phyloP scores from a whole-genome alignment of 2,113 vertebrate genomes.

The Stomatorhinus ivindoensis region DNA sequence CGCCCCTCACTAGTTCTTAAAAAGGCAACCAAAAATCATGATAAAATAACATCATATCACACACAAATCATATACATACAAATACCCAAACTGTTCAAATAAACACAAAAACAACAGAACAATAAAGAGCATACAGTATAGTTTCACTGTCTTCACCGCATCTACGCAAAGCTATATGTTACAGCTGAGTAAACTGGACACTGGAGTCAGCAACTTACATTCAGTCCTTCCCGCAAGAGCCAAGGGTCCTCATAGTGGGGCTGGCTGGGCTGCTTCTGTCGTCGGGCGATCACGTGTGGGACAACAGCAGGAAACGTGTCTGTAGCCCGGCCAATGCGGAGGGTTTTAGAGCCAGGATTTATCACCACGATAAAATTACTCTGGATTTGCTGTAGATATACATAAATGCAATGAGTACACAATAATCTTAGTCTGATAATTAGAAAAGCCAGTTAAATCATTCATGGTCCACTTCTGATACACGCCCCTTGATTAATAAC shows the following conservation, averaged over 20 bases:
- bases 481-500: background rate
- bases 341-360: conserved; percentile 79
- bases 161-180: background rate
- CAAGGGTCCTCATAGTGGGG: conserved; percentile 71
- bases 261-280: conserved; percentile 81
- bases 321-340: conserved; percentile 84
- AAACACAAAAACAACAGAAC: background rate
- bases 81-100: background rate
- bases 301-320: conserved; percentile 77
- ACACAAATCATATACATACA: background rate
- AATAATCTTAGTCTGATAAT: background rate
- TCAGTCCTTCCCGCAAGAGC: conserved; percentile 82
- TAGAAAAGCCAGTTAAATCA: background rate
- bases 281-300: conserved; percentile 82
- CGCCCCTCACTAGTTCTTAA: background rate
- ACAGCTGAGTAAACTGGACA: background rate
- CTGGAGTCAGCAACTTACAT: conserved; percentile 57
- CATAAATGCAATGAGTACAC: background rate
- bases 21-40: background rate
- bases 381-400: conserved; percentile 82
- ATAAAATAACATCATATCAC: background rate
- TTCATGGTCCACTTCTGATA: background rate
- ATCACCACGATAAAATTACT: conserved; percentile 91
- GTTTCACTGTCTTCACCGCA: background rate
- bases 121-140: background rate